phyloP scores from a whole-genome alignment of 2,797 vertebrate species.

The Myiotriccus ornatus region DNA sequence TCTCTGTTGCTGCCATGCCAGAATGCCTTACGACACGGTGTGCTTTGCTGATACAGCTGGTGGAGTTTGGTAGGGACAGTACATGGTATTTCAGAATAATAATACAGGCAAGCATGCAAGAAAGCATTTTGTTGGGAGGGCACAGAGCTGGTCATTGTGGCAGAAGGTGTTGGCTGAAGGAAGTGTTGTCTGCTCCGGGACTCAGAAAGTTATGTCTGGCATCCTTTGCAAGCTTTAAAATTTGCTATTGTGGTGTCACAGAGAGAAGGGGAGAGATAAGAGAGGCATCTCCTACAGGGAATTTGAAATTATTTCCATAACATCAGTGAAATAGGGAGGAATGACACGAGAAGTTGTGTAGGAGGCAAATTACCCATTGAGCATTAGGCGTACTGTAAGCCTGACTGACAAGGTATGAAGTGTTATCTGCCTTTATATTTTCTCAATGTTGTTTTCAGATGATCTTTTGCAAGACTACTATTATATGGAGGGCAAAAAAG shows the following conservation, averaged over 20 bases:
- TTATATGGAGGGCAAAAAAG: neutral
- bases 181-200: neutral
- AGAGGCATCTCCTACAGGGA: neutral
- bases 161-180: neutral
- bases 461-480: neutral
- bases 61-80: neutral
- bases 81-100: neutral
- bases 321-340: neutral
- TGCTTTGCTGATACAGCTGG: neutral
- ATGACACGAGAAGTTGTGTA: neutral
- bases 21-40: rapidly evolving
- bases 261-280: neutral
- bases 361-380: neutral
- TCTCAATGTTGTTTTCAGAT: neutral
- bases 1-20: neutral
- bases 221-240: neutral
- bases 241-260: rapidly evolving
- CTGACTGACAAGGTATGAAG: neutral
- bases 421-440: neutral
- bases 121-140: neutral
- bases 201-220: neutral
- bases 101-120: neutral
- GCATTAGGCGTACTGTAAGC: neutral
- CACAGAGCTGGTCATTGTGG: neutral
- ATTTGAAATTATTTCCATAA: neutral